These are phyloP conservation scores for Gastracanthus pulcherrimus DNA, from an alignment of 2,888 invertebrate genomes.

Conservation along the genomic window DNA sequence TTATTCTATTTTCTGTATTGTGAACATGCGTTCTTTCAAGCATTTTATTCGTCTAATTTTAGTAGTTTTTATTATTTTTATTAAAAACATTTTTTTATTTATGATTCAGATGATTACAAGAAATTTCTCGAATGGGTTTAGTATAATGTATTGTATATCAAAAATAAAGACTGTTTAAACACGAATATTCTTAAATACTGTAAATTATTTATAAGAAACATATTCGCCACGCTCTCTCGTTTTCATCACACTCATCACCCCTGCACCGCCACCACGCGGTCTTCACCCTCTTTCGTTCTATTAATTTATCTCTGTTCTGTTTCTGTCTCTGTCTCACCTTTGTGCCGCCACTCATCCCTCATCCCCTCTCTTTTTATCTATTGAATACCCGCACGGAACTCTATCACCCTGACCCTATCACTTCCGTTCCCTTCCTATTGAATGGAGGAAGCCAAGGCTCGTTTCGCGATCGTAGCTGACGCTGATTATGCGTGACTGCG, in stretches of 20 bases:
- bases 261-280: no score
- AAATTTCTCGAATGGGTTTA: no score
- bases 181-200: background rate
- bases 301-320: conserved; percentile 38
- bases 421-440: conserved; percentile 20
- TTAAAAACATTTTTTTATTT: no score
- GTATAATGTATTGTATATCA: background rate
- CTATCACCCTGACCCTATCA: conserved; percentile 44
- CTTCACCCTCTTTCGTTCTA: conserved; percentile 26
- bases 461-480: conserved; percentile 2
- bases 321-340: conserved; percentile 37
- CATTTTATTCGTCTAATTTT: no score
- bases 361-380: conserved; percentile 35
- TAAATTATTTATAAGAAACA: background rate
- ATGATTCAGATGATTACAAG: no score
- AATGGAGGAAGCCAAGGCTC: conserved; percentile 25
- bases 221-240: background rate
- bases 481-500: conserved; percentile 18
- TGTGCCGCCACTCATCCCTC: background rate
- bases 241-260: conserved; percentile 28
- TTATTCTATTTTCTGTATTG: no score
- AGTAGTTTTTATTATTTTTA: no score
- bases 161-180: background rate
- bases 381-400: conserved; percentile 33
- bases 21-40: no score